A percentile compares a stretch with the other conserved stretches of the same genome.
phyloP scores from a whole-genome alignment of 2,888 invertebrate species.

The Eledona agricola region DNA sequence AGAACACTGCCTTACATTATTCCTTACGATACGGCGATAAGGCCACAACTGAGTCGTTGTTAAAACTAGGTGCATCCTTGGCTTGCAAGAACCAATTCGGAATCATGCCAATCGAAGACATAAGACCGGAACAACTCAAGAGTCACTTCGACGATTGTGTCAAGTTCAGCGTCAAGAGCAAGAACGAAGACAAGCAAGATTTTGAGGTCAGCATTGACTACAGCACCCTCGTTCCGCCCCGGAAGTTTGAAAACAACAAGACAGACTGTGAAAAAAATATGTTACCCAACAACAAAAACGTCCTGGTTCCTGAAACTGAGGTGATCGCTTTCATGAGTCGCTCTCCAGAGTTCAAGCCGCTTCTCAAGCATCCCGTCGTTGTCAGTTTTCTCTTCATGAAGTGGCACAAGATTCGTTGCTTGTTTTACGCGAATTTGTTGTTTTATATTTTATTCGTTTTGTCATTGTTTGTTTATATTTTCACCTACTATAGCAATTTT shows the following conservation, averaged over 20 bases:
- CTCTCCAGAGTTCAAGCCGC: constrained; percentile 72
- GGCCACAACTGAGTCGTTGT: constrained; percentile 69
- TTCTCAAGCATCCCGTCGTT: constrained; percentile 81
- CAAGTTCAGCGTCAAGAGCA: constrained; percentile 70
- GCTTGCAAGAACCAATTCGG: constrained; percentile 73
- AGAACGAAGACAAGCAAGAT: constrained; percentile 67
- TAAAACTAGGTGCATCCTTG: constrained; percentile 77
- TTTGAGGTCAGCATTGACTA: constrained; percentile 74
- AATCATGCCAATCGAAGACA: constrained; percentile 76
- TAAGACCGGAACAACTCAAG: constrained; percentile 74
- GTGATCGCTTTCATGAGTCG: constrained; percentile 77
- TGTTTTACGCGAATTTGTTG: constrained; percentile 77
- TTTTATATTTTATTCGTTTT: constrained; percentile 76
- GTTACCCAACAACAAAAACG: constrained; percentile 43
- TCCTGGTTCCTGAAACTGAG: constrained; percentile 75
- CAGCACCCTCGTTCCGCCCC: constrained; percentile 59
- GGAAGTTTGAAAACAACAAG: constrained; percentile 2
- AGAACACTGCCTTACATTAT: constrained; percentile 69
- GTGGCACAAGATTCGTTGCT: constrained; percentile 79
- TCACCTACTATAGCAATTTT: constrained; percentile 70
- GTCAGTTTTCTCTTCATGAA: constrained; percentile 83
- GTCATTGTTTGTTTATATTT: constrained; percentile 74
- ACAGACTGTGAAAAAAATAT: constrained; percentile 12
- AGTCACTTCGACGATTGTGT: constrained; percentile 79
- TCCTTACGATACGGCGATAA: constrained; percentile 76